Base-by-base conservation (phyloP, 2,113 vertebrate genomes). In the Sula dactylatra region DNA sequence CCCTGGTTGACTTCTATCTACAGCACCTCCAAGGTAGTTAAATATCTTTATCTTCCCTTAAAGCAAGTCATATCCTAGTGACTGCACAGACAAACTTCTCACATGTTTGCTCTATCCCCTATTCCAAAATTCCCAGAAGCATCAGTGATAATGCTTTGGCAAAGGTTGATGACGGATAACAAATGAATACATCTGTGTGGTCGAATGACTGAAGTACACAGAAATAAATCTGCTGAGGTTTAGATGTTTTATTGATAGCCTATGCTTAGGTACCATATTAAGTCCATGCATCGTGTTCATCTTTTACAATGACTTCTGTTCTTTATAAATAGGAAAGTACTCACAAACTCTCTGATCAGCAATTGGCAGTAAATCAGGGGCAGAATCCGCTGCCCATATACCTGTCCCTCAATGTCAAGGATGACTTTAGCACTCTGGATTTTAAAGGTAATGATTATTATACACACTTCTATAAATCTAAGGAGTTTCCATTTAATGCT, bases 361-460 rank as follows among this genome's bases (percentile, higher is more conserved):
- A 97, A 93, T 93, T 92, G 40, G 98, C 99, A 15, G 89, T 99
- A 76, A 97, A 97, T 49, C 93, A 80, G 42, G 99, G 98, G 21
- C 98, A 99, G 96, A 99, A 99, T 95, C 99, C 99, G 2, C 94
- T 99, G 45, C 99, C 99, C 10, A 98, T 99, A 82, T 99, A 99
- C 88, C 82, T 98, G 38, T 98, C 98, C 80, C 98, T 99, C 82
- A 99, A 98, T 67, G 98, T 99, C 88, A 99, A 98, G 95, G 97
- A 99, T 45, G 92, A 88, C 44, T 92, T 91, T 9, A 97, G 98
- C 92, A 98, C 97, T 31, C 70, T 95, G 91, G 97, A 98, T 94
- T 97, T 97, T 86, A 97, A 97, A 97, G 98, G 98, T 98, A 98
- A 89, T 36, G 27, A 29, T 83, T 69, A 52, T 74, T 54, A 61